Base-by-base conservation (phyloP, 2,113 vertebrate species). In the Sylvilagus bachmani region DNA sequence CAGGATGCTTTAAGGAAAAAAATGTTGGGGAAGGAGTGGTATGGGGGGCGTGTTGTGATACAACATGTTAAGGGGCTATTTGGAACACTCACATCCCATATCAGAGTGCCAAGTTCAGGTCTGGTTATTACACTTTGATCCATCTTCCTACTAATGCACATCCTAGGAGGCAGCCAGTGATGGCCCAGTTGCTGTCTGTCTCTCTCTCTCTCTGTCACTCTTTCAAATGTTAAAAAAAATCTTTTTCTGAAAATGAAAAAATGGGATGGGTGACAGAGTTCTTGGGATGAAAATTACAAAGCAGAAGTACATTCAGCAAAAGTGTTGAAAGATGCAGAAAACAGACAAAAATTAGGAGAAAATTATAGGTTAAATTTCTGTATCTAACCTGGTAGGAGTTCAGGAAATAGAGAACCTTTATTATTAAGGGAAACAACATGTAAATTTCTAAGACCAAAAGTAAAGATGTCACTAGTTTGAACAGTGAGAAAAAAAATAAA, bases 261-360 rank as follows among this genome's bases (percentile, higher is more conserved):
- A 44, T 44, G 36, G 55, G 2, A 17, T 12, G 1, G 27, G 49
- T 74, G 71, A 91, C 49, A 69, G 93, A 91, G n/a, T 93, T 93
- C 55, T 53, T 24, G 70, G 22, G 62, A 69, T 62, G 44, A 87
- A 91, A 91, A 86, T 10, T 62, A 36, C 33, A 22, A 38, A 75
- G 51, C 19, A 89, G 31, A 92, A 92, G 55, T 53, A 61, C 51
- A 67, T 83, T 49, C 29, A 77, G 13, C 71, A 29, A 85, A 89
- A 85, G 16, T 31, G 44, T 67, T 84, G 67, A 49, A 77, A 70
- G 11, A 51, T 86, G 84, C 25, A 64, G 31, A 16, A 69, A 33
- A 89, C 73, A 86, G n/a, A 75, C 75, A 87, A 71, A 73, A 93
- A 49, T 71, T 25, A 70, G 77, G 29, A n/a, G n/a, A 89, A 92